phyloP scores from a whole-genome alignment of 2,797 vertebrate genomes.

The Spinibarbus caldwelli region DNA sequence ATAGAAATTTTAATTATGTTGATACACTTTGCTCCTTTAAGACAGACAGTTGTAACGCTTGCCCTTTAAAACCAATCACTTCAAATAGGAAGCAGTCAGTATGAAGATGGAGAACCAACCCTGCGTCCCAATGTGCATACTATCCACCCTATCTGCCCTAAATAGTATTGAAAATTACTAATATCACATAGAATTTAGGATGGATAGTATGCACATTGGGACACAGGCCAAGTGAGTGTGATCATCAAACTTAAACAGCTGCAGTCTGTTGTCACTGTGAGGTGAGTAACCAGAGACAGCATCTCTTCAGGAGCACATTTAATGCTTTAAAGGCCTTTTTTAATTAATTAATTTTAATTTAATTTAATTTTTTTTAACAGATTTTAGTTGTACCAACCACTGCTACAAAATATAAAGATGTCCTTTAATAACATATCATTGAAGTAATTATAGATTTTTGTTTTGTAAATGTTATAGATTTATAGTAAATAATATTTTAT shows the following conservation, averaged over 20 bases:
- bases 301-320: background rate
- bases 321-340: background rate
- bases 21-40: background rate
- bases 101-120: background rate
- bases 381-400: background rate
- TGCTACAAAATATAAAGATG: background rate
- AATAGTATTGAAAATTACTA: no score
- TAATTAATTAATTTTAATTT: background rate
- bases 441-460: background rate
- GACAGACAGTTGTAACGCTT: background rate
- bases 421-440: background rate
- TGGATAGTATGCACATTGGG: no score
- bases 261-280: background rate
- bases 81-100: background rate
- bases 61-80: background rate
- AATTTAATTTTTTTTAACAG: no score
- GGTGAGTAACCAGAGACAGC: background rate
- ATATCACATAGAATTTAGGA: no score
- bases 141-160: no score
- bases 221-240: background rate
- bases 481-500: background rate
- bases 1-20: background rate
- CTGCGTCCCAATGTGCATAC: no score
- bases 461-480: background rate
- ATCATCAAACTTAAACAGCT: background rate